Base-by-base conservation (phyloP, 2,797 vertebrate genomes). In the Pygocentrus nattereri region DNA sequence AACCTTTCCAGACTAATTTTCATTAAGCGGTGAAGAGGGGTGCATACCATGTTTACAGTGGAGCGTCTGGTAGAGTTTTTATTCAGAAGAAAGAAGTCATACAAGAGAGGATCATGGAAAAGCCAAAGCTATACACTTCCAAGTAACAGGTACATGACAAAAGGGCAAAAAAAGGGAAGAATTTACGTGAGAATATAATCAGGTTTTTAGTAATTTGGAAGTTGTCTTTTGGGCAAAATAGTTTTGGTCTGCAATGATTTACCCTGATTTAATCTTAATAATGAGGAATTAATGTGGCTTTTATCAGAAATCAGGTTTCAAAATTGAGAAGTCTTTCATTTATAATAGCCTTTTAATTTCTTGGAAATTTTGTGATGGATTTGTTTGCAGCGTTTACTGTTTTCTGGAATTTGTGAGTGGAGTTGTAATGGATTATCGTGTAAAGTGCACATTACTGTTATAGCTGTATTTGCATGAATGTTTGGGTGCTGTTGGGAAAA, bases 31-130 rank as follows among this genome's bases (percentile, higher is more conserved):
- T 27, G 61, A 67, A 27, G 0, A 5, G 41, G 52, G 15, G n/a
- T 73, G 70, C 61, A 70, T 79, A 81, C 25, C 70, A 93, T 95
- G 94, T 83, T 91, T 82, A 92, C 81, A 64, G 91, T 94, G 88
- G 83, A 89, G 79, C 90, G 90, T 78, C 74, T 95, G 71, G 70
- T 94, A 86, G 88, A 91, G 44, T 88, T 94, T 71, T 85, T 95
- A 8, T 72, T 91, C 44, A 49, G 87, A 88, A 90, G 90, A 78
- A 89, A 73, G 80, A 91, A 88, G n/a, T 84, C 87, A 31, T 89
- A 88, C 81, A 89, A 85, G 84, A 91, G 91, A 81, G 89, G 89
- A 83, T 90, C 90, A 21, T 91, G 94, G 92, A 93, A 91, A 80
- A 93, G 88, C 58, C 91, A 90, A 85, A 90, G 83, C 80, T 94